Percentiles rank a stretch among this genome's conserved stretches.
Evolutionary conservation across 2,888 invertebrate genomes (phyloP).

Genomic region (Oscheius sp.): DNA sequence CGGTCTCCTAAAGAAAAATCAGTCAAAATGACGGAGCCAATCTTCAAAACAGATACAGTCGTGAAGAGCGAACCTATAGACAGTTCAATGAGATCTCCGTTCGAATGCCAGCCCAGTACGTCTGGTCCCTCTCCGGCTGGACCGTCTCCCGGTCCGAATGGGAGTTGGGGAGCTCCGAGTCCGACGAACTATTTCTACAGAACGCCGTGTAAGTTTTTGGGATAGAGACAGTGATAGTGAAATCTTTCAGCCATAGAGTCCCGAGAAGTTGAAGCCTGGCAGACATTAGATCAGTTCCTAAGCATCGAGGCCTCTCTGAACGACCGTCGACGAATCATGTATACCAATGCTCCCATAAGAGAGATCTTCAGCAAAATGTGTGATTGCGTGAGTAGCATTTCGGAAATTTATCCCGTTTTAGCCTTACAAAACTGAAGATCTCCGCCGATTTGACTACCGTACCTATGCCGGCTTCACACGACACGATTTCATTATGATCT

Average conservation of each 20-base stretch:
- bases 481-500: slow-evolving; percentile 57
- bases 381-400: slow-evolving; percentile 51
- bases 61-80: too few species aligned
- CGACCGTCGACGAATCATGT: slow-evolving; percentile 56
- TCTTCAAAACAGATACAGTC: neutral
- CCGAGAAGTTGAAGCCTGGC: slow-evolving; percentile 35
- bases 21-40: slow-evolving; percentile 12
- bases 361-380: slow-evolving; percentile 51
- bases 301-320: slow-evolving; percentile 53
- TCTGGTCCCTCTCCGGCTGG: slow-evolving; percentile 17
- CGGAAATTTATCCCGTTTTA: slow-evolving; percentile 35
- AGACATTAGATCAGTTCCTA: slow-evolving; percentile 46
- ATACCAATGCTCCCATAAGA: slow-evolving; percentile 52
- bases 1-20: slow-evolving; percentile 12
- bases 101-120: slow-evolving; percentile 19
- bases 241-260: slow-evolving; percentile 30
- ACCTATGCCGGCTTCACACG: slow-evolving; percentile 54
- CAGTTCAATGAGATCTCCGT: slow-evolving; percentile 11
- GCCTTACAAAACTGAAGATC: slow-evolving; percentile 51
- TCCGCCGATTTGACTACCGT: slow-evolving; percentile 51
- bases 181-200: neutral
- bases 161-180: neutral
- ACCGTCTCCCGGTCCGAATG: slow-evolving; percentile 3
- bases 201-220: slow-evolving; percentile 1
- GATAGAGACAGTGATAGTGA: neutral